A percentile compares a stretch with the other conserved stretches of the same genome.
Conservation (phyloP, 1,140 invertebrate genomes). For the Planococcus citri region DNA sequence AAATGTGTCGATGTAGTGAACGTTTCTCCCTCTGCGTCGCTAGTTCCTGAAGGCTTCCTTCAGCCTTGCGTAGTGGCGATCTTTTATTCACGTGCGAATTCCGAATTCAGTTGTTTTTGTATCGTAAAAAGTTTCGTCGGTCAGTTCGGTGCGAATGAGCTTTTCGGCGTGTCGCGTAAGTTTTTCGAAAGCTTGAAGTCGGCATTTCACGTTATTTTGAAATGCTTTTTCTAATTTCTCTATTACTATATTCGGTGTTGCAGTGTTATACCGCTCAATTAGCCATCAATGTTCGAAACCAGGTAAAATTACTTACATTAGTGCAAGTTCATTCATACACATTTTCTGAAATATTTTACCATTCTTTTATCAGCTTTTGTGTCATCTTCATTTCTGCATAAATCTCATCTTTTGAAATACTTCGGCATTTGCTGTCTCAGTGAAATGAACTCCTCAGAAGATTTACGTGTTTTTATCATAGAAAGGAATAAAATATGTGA, state of each 20-base stretch:
- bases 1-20: no score
- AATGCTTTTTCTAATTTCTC: not conserved
- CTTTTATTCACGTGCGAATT: not conserved
- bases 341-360: no score
- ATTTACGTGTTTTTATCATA: no score
- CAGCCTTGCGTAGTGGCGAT: not conserved
- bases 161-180: not conserved
- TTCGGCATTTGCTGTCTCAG: no score
- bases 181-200: not conserved
- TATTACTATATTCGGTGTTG: not conserved
- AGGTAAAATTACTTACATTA: not conserved
- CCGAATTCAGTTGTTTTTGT: not conserved
- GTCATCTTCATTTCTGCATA: no score
- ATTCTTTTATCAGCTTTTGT: no score
- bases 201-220: not conserved
- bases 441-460: no score
- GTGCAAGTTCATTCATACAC: no score
- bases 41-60: no score
- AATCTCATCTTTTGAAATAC: no score
- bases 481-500: no score
- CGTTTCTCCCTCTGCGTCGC: no score
- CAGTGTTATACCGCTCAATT: not conserved
- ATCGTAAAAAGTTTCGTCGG: not conserved
- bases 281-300: not conserved
- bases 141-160: not conserved